Conservation (phyloP, 2,888 invertebrate species). For the Drosophila trichaetosa region DNA sequence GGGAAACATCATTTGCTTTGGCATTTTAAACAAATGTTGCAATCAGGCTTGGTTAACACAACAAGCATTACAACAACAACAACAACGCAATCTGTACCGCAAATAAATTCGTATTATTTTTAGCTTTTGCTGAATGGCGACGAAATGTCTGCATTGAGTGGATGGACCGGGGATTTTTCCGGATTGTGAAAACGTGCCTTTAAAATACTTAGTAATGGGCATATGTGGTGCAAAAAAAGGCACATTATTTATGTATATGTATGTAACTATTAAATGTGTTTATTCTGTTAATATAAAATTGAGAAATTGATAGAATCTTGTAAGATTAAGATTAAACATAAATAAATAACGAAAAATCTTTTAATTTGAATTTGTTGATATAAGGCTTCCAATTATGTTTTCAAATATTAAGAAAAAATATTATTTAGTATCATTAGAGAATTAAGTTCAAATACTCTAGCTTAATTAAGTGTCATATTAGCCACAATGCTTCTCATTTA, state of each 20-base stretch:
- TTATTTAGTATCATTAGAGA: background rate
- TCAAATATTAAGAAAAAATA: background rate
- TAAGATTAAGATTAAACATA: background rate
- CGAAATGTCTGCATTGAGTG: slow-evolving; percentile 33
- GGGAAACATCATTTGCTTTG: slow-evolving; percentile 16
- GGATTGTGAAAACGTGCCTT: background rate
- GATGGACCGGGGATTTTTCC: background rate
- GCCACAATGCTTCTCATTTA: background rate
- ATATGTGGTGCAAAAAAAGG: background rate
- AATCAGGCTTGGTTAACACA: slow-evolving; percentile 11
- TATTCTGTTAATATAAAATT: background rate
- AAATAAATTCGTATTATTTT: slow-evolving; percentile 43
- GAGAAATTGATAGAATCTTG: background rate
- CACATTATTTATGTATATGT: background rate
- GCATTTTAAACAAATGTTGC: slow-evolving; percentile 55
- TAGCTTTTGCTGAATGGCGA: slow-evolving; percentile 49
- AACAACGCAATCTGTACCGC: slow-evolving; percentile 21
- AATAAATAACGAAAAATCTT: background rate
- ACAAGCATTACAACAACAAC: slow-evolving; percentile 3
- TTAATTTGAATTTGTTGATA: background rate
- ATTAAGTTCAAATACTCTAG: background rate
- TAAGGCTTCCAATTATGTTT: too few species aligned
- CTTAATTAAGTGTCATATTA: background rate
- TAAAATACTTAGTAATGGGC: background rate
- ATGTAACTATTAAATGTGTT: background rate